Base-by-base conservation (phyloP, 2,888 invertebrate species). In the Aspidiotus destructor region DNA sequence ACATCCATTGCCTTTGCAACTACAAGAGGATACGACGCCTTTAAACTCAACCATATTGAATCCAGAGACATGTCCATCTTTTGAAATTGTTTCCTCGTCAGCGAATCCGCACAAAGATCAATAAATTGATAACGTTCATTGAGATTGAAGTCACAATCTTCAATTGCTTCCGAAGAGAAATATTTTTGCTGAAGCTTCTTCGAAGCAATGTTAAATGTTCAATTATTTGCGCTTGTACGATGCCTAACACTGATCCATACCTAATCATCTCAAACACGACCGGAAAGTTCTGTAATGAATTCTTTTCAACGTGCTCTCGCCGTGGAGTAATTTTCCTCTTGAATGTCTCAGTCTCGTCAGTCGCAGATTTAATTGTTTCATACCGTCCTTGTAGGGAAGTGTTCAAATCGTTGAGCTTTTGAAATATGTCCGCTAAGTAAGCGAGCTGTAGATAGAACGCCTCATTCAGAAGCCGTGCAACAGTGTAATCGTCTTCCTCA, bases 31-130 rank as follows among this genome's bases (percentile, higher is more conserved):
- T 48, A 48, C 48, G 48, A 48, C n/a, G 6, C 6, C n/a, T 48
- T 48, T 11, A 48, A n/a, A 48, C 48, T 48, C 6, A 48, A 48
- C 48, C 48, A 48, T 10, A 44, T 8, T 10, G 48, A 44, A 44
- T 8, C 48, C 48, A 44, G 9, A 44, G 48, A 10, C 48, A 44
- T 44, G 48, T 44, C 48, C 48, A 44, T 13, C 48, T 44, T 44
- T 44, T 44, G 9, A 44, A 44, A 44, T 48, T 6, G 10, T 48
- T 48, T 48, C 6, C 48, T 48, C 48, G n/a, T n/a, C 3, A 48
- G 48, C n/a, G 48, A 48, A 48, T 48, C 48, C n/a, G 6, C 48
- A 48, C 48, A 48, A 48, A 48, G 48, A 48, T 48, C 48, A 48
- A 48, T 48, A 48, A 48, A 48, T n/a, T 11, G 48, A 48, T 48